Evolutionary conservation across 2,888 invertebrate species (phyloP).

Genomic region (Drosophila birchii): DNA sequence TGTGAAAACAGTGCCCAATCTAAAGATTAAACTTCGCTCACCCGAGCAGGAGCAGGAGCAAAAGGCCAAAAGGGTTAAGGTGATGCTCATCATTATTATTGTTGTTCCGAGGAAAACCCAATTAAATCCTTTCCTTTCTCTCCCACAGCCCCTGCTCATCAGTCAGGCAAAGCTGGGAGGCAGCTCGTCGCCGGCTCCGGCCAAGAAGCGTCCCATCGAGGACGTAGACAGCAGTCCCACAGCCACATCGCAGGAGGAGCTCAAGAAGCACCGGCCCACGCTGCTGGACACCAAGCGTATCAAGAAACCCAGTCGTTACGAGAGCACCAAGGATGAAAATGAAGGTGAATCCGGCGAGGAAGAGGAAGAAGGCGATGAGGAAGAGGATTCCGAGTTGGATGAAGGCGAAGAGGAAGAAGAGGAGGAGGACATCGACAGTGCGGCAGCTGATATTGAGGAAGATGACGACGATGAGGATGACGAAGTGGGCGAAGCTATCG

Average conservation of each 20-base stretch:
- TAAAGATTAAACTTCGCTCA: slow-evolving; percentile 81
- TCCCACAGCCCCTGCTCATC: slow-evolving; percentile 78
- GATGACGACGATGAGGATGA: slow-evolving; percentile 71
- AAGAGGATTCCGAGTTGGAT: slow-evolving; percentile 67
- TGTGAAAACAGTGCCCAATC: slow-evolving; percentile 84
- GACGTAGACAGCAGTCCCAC: slow-evolving; percentile 65
- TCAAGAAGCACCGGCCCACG: slow-evolving; percentile 80
- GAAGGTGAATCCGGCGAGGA: slow-evolving; percentile 72
- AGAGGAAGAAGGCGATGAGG: slow-evolving; percentile 74
- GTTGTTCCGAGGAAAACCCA: not conserved
- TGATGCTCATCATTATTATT: slow-evolving; percentile 39
- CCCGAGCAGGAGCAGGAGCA: slow-evolving; percentile 52
- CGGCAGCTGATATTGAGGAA: slow-evolving; percentile 81
- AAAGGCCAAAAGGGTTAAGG: slow-evolving; percentile 78
- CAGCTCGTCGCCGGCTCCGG: slow-evolving; percentile 43
- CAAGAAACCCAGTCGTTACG: slow-evolving; percentile 82
- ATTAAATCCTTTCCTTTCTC: no score
- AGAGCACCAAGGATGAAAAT: slow-evolving; percentile 78
- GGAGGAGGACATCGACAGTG: slow-evolving; percentile 80
- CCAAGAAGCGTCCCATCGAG: slow-evolving; percentile 75
- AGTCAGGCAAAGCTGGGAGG: slow-evolving; percentile 77
- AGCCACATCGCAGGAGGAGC: slow-evolving; percentile 50
- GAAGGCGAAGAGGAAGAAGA: slow-evolving; percentile 66
- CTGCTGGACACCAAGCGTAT: slow-evolving; percentile 81
- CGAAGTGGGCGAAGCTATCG: slow-evolving; percentile 88